Percentiles rank a stretch among this genome's conserved stretches.
These are phyloP conservation scores for Nymphalis io DNA, from an alignment of 1,140 invertebrate species.

Conservation along the genomic window DNA sequence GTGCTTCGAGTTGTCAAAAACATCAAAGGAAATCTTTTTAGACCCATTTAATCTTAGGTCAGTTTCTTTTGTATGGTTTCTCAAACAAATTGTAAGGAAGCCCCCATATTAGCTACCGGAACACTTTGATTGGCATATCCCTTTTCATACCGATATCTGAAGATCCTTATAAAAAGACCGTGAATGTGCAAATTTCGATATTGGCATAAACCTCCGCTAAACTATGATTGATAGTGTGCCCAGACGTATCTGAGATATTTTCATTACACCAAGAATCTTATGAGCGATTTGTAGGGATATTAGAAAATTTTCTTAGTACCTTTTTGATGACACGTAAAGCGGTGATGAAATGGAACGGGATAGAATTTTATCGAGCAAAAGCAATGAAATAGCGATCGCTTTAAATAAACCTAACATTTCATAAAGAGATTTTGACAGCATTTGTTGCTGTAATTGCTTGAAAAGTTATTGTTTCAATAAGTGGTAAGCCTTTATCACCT, in stretches of 20 bases:
- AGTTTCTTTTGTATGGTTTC: conserved; percentile 25
- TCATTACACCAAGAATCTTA: conserved; percentile 44
- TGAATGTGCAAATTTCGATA: conserved; percentile 65
- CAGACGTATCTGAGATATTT: conserved; percentile 54
- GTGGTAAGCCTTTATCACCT: too few species aligned
- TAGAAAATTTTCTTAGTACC: conserved; percentile 44
- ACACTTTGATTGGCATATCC: conserved; percentile 58
- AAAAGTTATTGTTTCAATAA: too few species aligned
- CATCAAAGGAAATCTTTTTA: conserved; percentile 20
- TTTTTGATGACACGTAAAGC: conserved; percentile 33
- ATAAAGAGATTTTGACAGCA: not conserved
- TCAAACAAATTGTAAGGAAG: conserved; percentile 25
- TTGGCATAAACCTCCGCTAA: conserved; percentile 64
- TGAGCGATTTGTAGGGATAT: conserved; percentile 64
- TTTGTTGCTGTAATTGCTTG: too few species aligned
- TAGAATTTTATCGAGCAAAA: conserved; percentile 24
- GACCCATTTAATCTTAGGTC: conserved; percentile 25
- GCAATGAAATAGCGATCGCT: conserved; percentile 11
- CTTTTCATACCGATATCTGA: conserved; percentile 48
- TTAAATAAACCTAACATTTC: conserved; percentile 9
- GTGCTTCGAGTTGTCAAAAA: conserved; percentile 8
- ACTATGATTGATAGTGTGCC: conserved; percentile 73
- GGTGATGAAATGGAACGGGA: conserved; percentile 18
- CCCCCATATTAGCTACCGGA: conserved; percentile 29
- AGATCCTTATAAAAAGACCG: conserved; percentile 56